Evolutionary conservation across 1,140 invertebrate genomes (phyloP).

Genomic region (Platyscapa corneri): DNA sequence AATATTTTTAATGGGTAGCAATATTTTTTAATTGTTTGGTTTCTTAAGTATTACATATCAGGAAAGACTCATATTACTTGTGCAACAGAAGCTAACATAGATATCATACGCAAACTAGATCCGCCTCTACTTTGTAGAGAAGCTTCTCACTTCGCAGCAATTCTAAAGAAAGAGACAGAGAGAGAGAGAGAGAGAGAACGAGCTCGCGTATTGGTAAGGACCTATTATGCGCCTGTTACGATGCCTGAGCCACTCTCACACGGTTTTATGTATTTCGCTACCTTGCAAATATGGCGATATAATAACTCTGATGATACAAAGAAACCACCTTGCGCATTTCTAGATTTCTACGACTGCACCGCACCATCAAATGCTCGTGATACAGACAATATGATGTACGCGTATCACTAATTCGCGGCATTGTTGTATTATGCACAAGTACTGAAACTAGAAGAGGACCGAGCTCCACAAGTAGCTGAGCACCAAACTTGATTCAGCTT

Average conservation of each 20-base stretch:
- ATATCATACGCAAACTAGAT: too few relatives aligned
- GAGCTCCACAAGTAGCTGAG: conserved; percentile 51
- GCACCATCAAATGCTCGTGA: conserved; percentile 71
- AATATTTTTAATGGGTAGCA: too few relatives aligned
- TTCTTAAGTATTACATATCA: too few relatives aligned
- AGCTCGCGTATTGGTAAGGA: not conserved
- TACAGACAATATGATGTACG: conserved; percentile 71
- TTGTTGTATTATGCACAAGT: conserved; percentile 63
- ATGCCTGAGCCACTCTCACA: conserved; percentile 59
- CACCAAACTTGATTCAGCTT: not conserved
- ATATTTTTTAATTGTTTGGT: too few relatives aligned
- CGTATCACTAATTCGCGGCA: conserved; percentile 67
- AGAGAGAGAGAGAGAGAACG: not conserved
- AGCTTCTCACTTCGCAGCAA: not conserved
- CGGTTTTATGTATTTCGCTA: conserved; percentile 62
- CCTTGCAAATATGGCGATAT: conserved; percentile 68
- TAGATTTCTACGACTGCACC: conserved; percentile 13
- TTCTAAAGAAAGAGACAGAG: not conserved
- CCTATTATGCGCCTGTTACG: conserved; percentile 55
- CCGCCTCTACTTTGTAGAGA: not conserved
- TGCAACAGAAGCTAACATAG: not conserved
- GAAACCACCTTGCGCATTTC: conserved; percentile 59
- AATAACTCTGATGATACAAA: conserved; percentile 73
- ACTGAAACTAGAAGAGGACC: conserved; percentile 65
- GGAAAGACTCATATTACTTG: not conserved